Percentiles rank a stretch among this genome's conserved stretches.
Conservation (phyloP, 1,140 invertebrate species). For the Pseudobourletiella spinata region DNA sequence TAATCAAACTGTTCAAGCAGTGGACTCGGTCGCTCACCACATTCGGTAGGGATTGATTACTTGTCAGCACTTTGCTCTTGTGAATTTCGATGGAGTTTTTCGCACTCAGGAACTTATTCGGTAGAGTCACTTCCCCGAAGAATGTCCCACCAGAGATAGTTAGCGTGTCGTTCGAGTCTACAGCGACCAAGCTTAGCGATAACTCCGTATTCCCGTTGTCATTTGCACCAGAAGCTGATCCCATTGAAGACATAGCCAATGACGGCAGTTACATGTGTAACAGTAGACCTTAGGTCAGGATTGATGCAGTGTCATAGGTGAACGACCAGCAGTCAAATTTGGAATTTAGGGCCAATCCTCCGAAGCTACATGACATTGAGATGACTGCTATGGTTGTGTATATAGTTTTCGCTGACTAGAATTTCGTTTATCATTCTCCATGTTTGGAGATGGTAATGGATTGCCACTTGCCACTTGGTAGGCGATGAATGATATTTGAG, state of each 20-base stretch:
- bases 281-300: neutral
- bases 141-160: neutral
- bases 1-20: neutral
- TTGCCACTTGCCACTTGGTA: no score
- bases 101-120: constrained; percentile 12
- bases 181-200: neutral
- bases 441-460: no score
- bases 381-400: no score
- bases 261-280: no score
- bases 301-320: neutral
- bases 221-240: neutral
- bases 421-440: no score
- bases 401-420: no score
- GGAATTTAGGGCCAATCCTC: no score
- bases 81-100: constrained; percentile 14
- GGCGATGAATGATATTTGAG: no score
- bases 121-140: neutral
- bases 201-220: neutral
- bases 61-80: neutral
- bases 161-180: neutral
- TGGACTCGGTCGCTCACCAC: neutral
- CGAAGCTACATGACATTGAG: no score
- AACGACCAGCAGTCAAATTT: no score
- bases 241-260: neutral
- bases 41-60: neutral